Base-by-base conservation (phyloP, 2,888 invertebrate species). In the Oscheius sp. region DNA sequence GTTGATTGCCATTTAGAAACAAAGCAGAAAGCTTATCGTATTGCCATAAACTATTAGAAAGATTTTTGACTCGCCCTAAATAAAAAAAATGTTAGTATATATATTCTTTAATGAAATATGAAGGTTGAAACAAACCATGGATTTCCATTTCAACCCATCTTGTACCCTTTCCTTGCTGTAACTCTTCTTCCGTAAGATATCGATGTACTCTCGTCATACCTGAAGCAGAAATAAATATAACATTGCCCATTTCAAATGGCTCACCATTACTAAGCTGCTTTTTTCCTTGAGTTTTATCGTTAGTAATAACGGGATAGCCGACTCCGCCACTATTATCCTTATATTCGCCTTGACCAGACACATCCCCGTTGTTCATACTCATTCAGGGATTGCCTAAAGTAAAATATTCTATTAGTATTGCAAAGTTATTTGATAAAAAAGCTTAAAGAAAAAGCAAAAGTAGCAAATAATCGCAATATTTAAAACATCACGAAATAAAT, bases 1-100 rank as follows among this genome's bases (percentile, higher is more conserved):
- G 90, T 88, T 92, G 92, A 90, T 98, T 98, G 90, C 95, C 94
- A 89, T 95, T 95, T 87, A 97, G 90, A 89, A 95, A 96, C 86
- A 98, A 90, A 81, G 93, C 93, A 70, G 96, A 96, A 86, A 98
- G 90, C 89, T 96, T 93, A 80, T 92, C 69, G 91, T 89, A 95
- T 90, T 88, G 92, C 92, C 95, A 97, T 86, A 98, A 89, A 84
- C 92, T 91, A 37, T 94, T 93, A 89, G 95, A 94, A 85, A 98
- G 89, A 88, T 95, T 96, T 86, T 94, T 92, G 87, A 98, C 93
- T 90, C 92, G 92, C 89, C 97, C 97, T 94, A 90, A 50, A 84
- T 17, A 29, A n/a, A 15, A 5, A 29, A n/a, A 12, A 29, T 33
- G 17, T 15, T 46, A 46, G n/a, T n/a, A n/a, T n/a, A n/a, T n/a